Evolutionary conservation across 2,888 invertebrate species (phyloP), one percentile per base, ranked within the genome.

Genomic region (Stenoptilia bipunctidactyla): DNA sequence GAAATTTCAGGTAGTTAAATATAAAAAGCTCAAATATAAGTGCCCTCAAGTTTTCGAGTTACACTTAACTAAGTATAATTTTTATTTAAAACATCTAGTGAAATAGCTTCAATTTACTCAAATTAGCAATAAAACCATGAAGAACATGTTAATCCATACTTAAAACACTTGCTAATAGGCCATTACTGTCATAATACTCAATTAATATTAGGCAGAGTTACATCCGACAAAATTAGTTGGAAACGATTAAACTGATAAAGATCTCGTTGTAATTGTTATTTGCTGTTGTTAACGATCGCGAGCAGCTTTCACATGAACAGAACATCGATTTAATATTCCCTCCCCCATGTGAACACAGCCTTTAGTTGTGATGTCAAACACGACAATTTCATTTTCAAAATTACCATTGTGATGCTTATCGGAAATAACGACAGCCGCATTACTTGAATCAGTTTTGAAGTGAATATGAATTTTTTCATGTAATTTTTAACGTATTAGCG

Each of bases 311-410:
- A 68, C 61, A 46, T 48, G 66, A 35, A 61, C 62, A 57, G 54
- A 53, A 59, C 64, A 57, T 58, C 57, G 52, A 60, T 68, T 66
- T 66, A 66, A 61, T 61, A 58, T 51, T 14, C 43, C 46, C 40
- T 43, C 47, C 50, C 47, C 46, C 51, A 53, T 58, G 55, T 53
- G 54, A 51, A 50, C 37, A 41, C 40, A 38, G 46, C 53, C 61
- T 59, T 62, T 62, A 63, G 62, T 62, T 56, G 58, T 56, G 46
- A 34, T 41, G 46, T 45, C 41, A 51, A 56, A 64, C 64, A 69
- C 63, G 63, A 66, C 69, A 70, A 66, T 69, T 68, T 69, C 62
- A 68, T 71, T 71, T 69, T 61, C 60, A 53, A 61, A 70, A 68
- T 67, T 66, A 66, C 63, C 56, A 61, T 61, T 56, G 44, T 54